Evolutionary conservation across 2,888 invertebrate species (phyloP).

Genomic region (Acanthopleura granulata): DNA sequence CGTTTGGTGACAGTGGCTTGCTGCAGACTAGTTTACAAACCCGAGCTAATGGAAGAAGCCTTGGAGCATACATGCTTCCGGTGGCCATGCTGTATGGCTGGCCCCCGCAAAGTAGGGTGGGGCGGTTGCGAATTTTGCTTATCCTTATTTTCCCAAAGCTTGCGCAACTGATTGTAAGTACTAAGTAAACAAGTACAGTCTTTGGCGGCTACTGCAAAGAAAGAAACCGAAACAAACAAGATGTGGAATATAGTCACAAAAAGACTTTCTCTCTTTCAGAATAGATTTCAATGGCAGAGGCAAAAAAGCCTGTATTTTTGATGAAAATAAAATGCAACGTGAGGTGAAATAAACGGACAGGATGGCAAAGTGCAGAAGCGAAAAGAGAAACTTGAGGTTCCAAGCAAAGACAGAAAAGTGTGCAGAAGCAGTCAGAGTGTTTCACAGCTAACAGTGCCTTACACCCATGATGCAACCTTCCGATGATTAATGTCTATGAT

Average conservation of each 20-base stretch:
- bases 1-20: neutral
- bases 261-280: neutral
- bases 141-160: slow-evolving; percentile 68
- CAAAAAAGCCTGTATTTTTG: too few relatives aligned
- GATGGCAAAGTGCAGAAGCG: too few relatives aligned
- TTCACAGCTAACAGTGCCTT: too few relatives aligned
- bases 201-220: slow-evolving; percentile 60
- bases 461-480: too few relatives aligned
- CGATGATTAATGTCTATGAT: too few relatives aligned
- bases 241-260: slow-evolving; percentile 11
- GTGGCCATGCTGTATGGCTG: slow-evolving; percentile 24
- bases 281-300: too few relatives aligned
- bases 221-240: slow-evolving; percentile 14
- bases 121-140: slow-evolving; percentile 37
- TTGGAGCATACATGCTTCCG: slow-evolving; percentile 33
- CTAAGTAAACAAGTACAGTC: slow-evolving; percentile 65
- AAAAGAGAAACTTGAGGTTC: too few relatives aligned
- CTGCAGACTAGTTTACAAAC: slow-evolving; percentile 32
- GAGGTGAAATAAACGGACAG: too few relatives aligned
- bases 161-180: slow-evolving; percentile 68
- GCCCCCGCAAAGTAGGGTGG: neutral
- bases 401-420: too few relatives aligned
- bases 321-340: too few relatives aligned
- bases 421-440: too few relatives aligned
- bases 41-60: slow-evolving; percentile 39